Evolutionary conservation across 2,888 invertebrate species (phyloP).

Genomic region (Eupithecia dodoneata): DNA sequence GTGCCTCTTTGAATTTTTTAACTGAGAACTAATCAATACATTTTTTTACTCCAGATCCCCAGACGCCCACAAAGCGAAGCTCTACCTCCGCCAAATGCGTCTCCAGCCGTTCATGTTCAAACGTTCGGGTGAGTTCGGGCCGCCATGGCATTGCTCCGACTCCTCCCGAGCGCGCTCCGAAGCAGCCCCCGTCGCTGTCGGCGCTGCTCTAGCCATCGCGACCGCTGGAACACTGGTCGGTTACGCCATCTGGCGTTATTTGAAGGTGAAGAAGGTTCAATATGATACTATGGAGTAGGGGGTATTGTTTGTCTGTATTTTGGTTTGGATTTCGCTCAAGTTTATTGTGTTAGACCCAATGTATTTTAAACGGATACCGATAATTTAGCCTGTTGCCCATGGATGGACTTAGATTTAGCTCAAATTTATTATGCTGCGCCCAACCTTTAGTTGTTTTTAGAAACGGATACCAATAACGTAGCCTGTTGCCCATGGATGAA

Average conservation of each 20-base stretch:
- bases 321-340: not conserved
- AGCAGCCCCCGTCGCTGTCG: slow-evolving; percentile 89
- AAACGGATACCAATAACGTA: too few relatives aligned
- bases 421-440: too few relatives aligned
- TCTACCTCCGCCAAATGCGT: slow-evolving; percentile 88
- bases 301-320: not conserved
- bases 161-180: slow-evolving; percentile 86
- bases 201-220: slow-evolving; percentile 92
- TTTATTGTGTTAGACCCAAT: too few relatives aligned
- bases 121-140: slow-evolving; percentile 87
- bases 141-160: slow-evolving; percentile 87
- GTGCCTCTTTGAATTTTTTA: too few relatives aligned
- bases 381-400: too few relatives aligned
- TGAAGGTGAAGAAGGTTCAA: slow-evolving; percentile 95
- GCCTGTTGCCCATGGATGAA: too few relatives aligned
- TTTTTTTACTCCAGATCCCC: slow-evolving; percentile 55
- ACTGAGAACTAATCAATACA: too few relatives aligned
- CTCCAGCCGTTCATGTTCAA: slow-evolving; percentile 96
- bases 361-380: too few relatives aligned
- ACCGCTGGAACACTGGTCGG: slow-evolving; percentile 92
- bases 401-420: too few relatives aligned
- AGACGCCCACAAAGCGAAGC: slow-evolving; percentile 83
- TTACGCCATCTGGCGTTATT: slow-evolving; percentile 93
- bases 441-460: too few relatives aligned
- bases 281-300: slow-evolving; percentile 95